Evolutionary conservation across 1,140 invertebrate species (phyloP).

Genomic region (Trichogramma pretiosum): DNA sequence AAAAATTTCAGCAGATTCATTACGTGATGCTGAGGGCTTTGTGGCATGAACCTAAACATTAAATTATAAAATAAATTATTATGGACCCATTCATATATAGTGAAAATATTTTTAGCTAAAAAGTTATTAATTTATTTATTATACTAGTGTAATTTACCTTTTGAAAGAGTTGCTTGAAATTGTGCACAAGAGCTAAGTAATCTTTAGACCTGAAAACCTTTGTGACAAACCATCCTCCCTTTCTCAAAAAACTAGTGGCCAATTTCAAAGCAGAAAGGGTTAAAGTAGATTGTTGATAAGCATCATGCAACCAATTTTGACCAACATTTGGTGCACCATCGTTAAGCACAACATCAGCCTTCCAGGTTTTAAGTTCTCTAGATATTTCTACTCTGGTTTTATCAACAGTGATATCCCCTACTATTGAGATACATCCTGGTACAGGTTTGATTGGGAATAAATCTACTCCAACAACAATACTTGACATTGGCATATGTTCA

Average conservation of each 20-base stretch:
- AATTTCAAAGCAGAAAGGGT: constrained; percentile 89
- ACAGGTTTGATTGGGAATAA: constrained; percentile 92
- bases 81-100: too few relatives aligned
- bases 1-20: constrained; percentile 99
- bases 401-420: constrained; percentile 95
- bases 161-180: constrained; percentile 93
- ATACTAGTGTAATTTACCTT: constrained; percentile 46
- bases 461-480: constrained; percentile 91
- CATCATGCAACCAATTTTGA: constrained; percentile 95
- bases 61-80: constrained; percentile 7
- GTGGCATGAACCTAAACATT: constrained; percentile 75
- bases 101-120: too few relatives aligned
- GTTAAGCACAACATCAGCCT: constrained; percentile 92
- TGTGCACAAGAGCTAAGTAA: constrained; percentile 90
- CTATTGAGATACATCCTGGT: constrained; percentile 78
- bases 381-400: constrained; percentile 72
- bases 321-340: constrained; percentile 99
- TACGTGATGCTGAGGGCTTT: constrained; percentile 95
- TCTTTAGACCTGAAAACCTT: constrained; percentile 99
- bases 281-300: constrained; percentile 86
- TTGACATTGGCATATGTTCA: constrained; percentile 96
- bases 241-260: constrained; percentile 82
- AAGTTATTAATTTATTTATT: not conserved
- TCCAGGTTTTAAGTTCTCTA: constrained; percentile 86
- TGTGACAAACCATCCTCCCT: constrained; percentile 95